Base-by-base conservation (phyloP, 2,797 vertebrate species). In the Anas georgica region DNA sequence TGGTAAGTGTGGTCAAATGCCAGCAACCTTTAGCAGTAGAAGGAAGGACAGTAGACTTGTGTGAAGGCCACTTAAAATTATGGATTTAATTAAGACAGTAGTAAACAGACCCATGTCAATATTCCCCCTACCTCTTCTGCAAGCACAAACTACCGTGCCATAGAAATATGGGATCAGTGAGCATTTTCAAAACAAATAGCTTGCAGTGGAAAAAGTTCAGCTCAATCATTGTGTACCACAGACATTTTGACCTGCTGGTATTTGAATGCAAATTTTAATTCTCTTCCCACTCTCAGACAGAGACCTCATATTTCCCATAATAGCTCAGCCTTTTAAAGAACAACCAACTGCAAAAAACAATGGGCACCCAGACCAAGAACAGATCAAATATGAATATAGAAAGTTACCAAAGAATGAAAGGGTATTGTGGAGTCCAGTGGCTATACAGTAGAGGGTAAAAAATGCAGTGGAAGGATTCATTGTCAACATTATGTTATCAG, bases 241-340 rank as follows among this genome's bases (percentile, higher is more conserved):
- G 66, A 76, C 52, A 54, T 56, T 93, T 9, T 87, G 91, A 93
- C 82, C 79, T 91, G 45, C 52, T 95, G 88, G 52, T 59, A 87
- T 90, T 79, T 94, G 68, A 83, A 89, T 89, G 39, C 55, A 43
- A 60, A 66, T 86, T 93, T 83, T 63, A 75, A 84, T 92, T 92
- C 41, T 69, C 55, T 76, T 90, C 55, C 50, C 10, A 7, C 39
- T 77, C 68, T 77, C 78, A 70, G 59, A 48, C 45, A 82, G 29
- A 43, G 88, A 80, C 35, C 22, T 87, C 66, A 9, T 26, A 23
- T 83, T 93, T 88, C 41, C 50, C 18, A 4, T 83, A 88, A 62
- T 43, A 68, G 14, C 59, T 90, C 10, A n/a, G 33, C 70, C 79
- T 88, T 56, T 37, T 90, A 54, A 70, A 80, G 33, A 94, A 79